Evolutionary conservation across 1,140 invertebrate species (phyloP), one percentile per base, ranked within the genome.

Genomic region (Drosophila biarmipes): DNA sequence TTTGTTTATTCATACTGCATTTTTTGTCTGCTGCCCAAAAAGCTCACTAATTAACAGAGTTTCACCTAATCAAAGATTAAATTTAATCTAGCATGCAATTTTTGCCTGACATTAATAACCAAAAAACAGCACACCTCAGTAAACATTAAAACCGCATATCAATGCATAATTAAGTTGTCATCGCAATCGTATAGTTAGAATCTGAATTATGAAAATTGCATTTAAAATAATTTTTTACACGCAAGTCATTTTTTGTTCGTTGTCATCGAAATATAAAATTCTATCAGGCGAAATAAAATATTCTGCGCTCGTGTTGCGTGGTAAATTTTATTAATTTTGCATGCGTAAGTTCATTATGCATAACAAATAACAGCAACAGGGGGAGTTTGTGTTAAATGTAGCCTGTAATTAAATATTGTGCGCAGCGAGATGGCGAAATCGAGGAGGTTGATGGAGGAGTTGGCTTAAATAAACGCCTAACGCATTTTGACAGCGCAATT

Each of bases 291-390:
- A 75, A 75, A 79, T 82, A 69, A 64, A 72, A 66, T 78, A 84
- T 84, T 67, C 42, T 43, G 55, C 55, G 52, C 52, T 63, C 62
- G 69, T 40, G 68, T 73, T 82, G 80, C 80, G 80, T 82, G 71
- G 69, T 52, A 67, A 85, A 85, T 76, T 62, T 63, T 58, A 84
- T 85, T 76, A 84, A 84, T 76, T 85, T 80, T 67, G 66, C 72
- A 76, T 76, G 80, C 80, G 75, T 75, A 67, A 84, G 45, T 85
- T 85, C 49, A 80, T 82, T 82, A 82, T 85, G 80, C 71, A 80
- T 56, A 79, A 62, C 69, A 78, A 52, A 59, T 57, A 81, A 31
- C 31, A 81, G 53, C 57, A 66, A 64, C 45, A 53, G 37, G 43
- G 55, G 63, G 66, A 48, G 66, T 67, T 63, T 51, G 42, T 84